Base-by-base conservation (phyloP, 2,888 invertebrate genomes). In the Synanthedon myopaeformis region DNA sequence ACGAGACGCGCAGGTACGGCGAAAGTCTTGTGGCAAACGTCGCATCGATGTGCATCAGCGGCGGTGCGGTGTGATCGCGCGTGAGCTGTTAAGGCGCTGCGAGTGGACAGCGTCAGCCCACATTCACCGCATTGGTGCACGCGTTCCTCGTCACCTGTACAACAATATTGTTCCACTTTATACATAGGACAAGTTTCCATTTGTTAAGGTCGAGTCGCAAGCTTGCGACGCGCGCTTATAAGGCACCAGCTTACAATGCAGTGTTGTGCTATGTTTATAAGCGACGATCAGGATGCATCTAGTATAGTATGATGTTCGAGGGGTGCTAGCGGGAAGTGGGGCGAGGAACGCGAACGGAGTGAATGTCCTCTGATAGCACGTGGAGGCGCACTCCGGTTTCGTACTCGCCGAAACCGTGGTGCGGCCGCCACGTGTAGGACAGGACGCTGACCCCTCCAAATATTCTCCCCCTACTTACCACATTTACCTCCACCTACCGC, bases 1-100 rank as follows among this genome's bases (percentile, higher is more conserved):
- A 91, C 91, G 61, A 96, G 88, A 58, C 96, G 90, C 53, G 96
- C 96, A 28, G 96, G 96, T 53, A 96, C 96, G 49, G 96, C 95
- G 76, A 96, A 96, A 12, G 95, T 95, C 78, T 96, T 96, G 65
- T 94, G 91, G 78, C 96, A 96, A 63, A 95, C 95, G 80, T 96
- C 94, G 82, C 96, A 96, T 60, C 93, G 92, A 81, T 96, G 96
- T 19, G 95, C 94, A 82, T 95, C 95, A 70, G 81, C 79, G 53
- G 80, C 72, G 49, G 72, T 72, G 56, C 82, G 78, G 57, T 83
- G 82, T 53, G 84, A 83, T 49, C 79, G 83, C 42, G 90, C 89
- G 76, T 94, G 94, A 66, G 92, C 93, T 58, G 93, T 93, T 63
- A 93, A 91, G 2, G 93, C 91, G 72, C 91, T 93, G 70, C 93